These are phyloP conservation scores for Pseudomyrmex flavicornis DNA, from an alignment of 1,140 invertebrate genomes.

Conservation along the genomic window DNA sequence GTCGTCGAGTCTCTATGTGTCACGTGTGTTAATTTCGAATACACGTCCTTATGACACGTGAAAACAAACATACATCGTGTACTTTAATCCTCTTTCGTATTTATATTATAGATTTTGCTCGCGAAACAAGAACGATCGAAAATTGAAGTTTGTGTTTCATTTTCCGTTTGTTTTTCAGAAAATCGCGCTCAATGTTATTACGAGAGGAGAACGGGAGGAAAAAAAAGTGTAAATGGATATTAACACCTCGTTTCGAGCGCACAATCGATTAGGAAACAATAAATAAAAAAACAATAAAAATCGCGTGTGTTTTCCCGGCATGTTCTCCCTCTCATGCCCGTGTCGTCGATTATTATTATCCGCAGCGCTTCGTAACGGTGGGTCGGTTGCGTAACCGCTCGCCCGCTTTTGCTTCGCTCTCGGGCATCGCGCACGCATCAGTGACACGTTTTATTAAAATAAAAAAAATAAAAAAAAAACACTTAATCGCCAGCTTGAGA, in stretches of 20 bases:
- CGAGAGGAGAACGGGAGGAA: background rate
- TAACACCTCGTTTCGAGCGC: constrained; percentile 34
- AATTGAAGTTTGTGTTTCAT: background rate
- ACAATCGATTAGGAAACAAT: constrained; percentile 46
- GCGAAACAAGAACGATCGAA: too few species aligned
- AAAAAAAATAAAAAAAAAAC: constrained; percentile 45
- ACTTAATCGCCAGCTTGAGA: constrained; percentile 60
- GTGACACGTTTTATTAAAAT: constrained; percentile 41
- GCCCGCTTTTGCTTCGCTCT: constrained; percentile 16
- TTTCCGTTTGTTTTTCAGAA: constrained; percentile 13
- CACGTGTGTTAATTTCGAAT: constrained; percentile 17
- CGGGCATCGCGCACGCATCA: constrained; percentile 46
- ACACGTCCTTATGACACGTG: background rate
- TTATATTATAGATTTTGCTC: too few species aligned
- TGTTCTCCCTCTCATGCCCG: background rate
- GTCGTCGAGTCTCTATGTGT: background rate
- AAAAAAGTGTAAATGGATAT: constrained; percentile 41
- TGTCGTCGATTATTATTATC: constrained; percentile 64
- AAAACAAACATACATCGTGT: background rate
- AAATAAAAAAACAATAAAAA: constrained; percentile 50
- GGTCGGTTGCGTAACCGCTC: constrained; percentile 34
- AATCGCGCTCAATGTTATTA: constrained; percentile 21
- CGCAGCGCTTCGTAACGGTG: constrained; percentile 28
- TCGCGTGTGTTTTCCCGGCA: constrained; percentile 24
- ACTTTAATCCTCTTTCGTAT: background rate